A percentile compares a stretch with the other conserved stretches of the same genome.
Conservation (phyloP, 23 tunicate species). For the Halocynthia aurantium region DNA sequence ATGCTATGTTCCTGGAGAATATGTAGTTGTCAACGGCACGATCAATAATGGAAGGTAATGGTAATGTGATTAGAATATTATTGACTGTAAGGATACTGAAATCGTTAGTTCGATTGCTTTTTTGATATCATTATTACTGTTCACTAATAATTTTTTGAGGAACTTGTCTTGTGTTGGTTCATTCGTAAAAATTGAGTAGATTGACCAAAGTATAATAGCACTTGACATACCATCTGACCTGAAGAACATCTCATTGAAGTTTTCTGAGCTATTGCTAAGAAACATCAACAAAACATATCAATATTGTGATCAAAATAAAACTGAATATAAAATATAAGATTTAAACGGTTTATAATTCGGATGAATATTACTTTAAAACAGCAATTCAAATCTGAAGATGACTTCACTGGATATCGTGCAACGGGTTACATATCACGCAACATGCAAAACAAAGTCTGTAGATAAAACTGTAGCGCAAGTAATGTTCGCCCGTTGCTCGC, state of each 20-base stretch:
- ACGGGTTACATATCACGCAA: slow-evolving; percentile 17
- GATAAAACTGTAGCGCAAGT: not conserved
- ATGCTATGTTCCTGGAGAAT: slow-evolving; percentile 37
- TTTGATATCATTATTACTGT: too few species aligned
- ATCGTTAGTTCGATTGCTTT: not conserved
- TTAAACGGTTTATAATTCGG: too few species aligned
- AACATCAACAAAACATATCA: too few species aligned
- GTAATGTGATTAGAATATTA: not conserved
- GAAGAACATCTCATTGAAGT: too few species aligned
- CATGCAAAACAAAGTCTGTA: not conserved
- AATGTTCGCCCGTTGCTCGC: slow-evolving; percentile 6
- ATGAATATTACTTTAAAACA: not conserved
- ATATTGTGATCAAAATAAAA: too few species aligned
- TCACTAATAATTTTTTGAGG: too few species aligned
- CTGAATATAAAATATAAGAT: too few species aligned
- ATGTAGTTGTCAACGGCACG: slow-evolving; percentile 9
- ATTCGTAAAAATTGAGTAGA: too few species aligned
- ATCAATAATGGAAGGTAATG: slow-evolving; percentile 21
- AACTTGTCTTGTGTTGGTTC: too few species aligned
- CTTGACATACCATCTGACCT: too few species aligned
- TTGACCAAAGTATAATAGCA: too few species aligned
- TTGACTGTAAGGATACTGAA: not conserved
- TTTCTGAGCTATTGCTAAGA: too few species aligned
- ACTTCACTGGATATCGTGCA: slow-evolving; percentile 10
- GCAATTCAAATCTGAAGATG: slow-evolving; percentile 9